Evolutionary conservation across 37 sponge, comb jelly and placozoan genomes (phyloP).

Genomic region (Eunapius fragilis): DNA sequence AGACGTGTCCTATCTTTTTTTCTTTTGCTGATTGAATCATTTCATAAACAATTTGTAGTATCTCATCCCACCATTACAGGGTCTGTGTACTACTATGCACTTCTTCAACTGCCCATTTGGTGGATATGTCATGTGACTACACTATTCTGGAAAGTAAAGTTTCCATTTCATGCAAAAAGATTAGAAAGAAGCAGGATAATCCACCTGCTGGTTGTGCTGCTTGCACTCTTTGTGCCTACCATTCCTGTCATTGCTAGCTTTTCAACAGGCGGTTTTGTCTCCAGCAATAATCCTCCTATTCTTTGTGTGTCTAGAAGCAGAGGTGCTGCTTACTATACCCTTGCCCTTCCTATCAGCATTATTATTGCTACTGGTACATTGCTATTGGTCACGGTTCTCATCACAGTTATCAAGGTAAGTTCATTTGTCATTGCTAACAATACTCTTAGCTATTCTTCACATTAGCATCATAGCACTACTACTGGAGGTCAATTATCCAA

Average conservation of each 20-base stretch:
- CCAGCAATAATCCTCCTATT: not conserved
- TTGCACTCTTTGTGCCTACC: not conserved
- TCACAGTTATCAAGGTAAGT: not conserved
- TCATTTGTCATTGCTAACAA: not conserved
- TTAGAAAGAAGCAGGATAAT: constrained; percentile 1
- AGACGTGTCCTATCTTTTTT: no score
- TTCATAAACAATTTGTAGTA: no score
- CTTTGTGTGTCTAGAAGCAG: not conserved
- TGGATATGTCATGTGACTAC: constrained; percentile 6
- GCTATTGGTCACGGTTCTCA: not conserved
- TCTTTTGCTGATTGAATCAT: no score
- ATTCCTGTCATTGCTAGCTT: not conserved
- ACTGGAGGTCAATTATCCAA: not conserved
- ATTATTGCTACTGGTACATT: not conserved
- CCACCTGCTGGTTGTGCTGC: not conserved
- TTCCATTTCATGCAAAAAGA: constrained; percentile 12
- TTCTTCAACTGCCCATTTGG: not conserved
- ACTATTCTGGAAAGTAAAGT: constrained; percentile 14
- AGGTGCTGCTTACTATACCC: not conserved
- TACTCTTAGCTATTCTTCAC: not conserved
- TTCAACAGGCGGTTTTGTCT: constrained; percentile 5
- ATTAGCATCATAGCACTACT: not conserved
- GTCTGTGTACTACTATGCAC: not conserved
- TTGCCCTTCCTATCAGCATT: constrained; percentile 5
- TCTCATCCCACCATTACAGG: constrained; percentile 16